Evolutionary conservation across 2,113 vertebrate species (phyloP).

Genomic region (Poeciliopsis turrubarensis): DNA sequence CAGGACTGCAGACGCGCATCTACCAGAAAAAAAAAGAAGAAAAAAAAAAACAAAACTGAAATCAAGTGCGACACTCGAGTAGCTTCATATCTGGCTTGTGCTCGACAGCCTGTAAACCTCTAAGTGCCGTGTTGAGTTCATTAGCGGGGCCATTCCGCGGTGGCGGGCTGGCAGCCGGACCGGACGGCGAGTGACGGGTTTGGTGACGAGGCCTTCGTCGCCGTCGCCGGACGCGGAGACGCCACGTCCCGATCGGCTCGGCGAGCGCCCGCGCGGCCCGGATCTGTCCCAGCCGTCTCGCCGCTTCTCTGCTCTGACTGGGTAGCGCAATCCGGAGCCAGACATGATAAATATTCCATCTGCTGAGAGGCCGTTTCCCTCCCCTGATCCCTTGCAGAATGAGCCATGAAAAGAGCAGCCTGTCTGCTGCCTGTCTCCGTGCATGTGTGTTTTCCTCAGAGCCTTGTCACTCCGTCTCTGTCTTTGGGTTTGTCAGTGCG

Average conservation of each 20-base stretch:
- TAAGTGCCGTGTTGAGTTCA: slow-evolving; percentile 48
- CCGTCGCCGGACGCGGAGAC: slow-evolving; percentile 22
- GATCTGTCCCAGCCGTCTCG: slow-evolving; percentile 62
- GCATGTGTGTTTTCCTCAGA: slow-evolving; percentile 31
- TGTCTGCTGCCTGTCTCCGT: slow-evolving; percentile 42
- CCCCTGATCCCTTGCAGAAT: slow-evolving; percentile 58
- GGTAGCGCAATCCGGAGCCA: slow-evolving; percentile 34
- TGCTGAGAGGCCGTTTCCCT: slow-evolving; percentile 61
- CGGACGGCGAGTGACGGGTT: slow-evolving; percentile 40
- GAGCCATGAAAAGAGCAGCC: slow-evolving; percentile 69
- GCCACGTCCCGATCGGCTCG: slow-evolving; percentile 24
- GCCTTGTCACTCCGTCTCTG: slow-evolving; percentile 31
- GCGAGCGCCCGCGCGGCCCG: slow-evolving; percentile 50
- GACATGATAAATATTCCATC: slow-evolving; percentile 73
- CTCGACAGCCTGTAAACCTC: slow-evolving; percentile 36
- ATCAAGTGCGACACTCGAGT: neutral
- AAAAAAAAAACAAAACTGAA: neutral
- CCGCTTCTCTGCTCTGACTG: slow-evolving; percentile 56
- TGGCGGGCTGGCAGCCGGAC: slow-evolving; percentile 28
- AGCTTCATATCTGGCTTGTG: slow-evolving; percentile 8
- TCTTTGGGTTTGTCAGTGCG: slow-evolving; percentile 46
- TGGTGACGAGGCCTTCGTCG: slow-evolving; percentile 65
- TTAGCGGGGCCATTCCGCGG: slow-evolving; percentile 38
- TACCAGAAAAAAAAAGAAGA: no score
- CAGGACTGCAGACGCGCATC: slow-evolving; percentile 10